These are phyloP conservation scores for Erynnis tages DNA, from an alignment of 2,888 invertebrate genomes.

Conservation along the genomic window DNA sequence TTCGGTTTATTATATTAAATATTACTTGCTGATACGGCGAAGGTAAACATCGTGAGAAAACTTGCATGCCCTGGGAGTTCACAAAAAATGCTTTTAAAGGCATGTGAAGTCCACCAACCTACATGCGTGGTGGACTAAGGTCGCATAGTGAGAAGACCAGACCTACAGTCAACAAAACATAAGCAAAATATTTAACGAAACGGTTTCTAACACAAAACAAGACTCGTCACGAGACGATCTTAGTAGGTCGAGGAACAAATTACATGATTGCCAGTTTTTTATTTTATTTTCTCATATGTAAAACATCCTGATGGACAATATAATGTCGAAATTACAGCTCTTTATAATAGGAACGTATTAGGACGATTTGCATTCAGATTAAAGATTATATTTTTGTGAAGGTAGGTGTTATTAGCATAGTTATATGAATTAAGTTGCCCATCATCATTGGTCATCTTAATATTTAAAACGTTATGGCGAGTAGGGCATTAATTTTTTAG, in stretches of 20 bases:
- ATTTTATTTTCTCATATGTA: slow-evolving; percentile 73
- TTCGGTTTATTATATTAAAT: too few relatives aligned
- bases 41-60: too few relatives aligned
- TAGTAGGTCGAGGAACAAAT: slow-evolving; percentile 78
- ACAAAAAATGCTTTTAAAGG: too few relatives aligned
- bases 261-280: slow-evolving; percentile 73
- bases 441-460: slow-evolving; percentile 74
- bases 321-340: slow-evolving; percentile 79
- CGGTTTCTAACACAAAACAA: slow-evolving; percentile 56
- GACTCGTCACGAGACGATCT: slow-evolving; percentile 69
- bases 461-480: slow-evolving; percentile 54
- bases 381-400: slow-evolving; percentile 78
- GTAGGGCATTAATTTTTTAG: slow-evolving; percentile 27
- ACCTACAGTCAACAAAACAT: too few relatives aligned
- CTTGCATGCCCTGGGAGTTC: too few relatives aligned
- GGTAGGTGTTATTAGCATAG: slow-evolving; percentile 79
- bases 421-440: slow-evolving; percentile 75
- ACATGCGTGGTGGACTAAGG: too few relatives aligned
- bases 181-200: slow-evolving; percentile 18
- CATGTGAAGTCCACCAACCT: too few relatives aligned
- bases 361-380: slow-evolving; percentile 80
- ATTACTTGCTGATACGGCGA: too few relatives aligned
- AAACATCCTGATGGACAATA: slow-evolving; percentile 80
- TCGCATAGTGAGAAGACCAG: too few relatives aligned
- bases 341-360: slow-evolving; percentile 79